These are phyloP conservation scores for Chaetorhynchus papuensis DNA, from an alignment of 2,113 vertebrate genomes.

Conservation along the genomic window DNA sequence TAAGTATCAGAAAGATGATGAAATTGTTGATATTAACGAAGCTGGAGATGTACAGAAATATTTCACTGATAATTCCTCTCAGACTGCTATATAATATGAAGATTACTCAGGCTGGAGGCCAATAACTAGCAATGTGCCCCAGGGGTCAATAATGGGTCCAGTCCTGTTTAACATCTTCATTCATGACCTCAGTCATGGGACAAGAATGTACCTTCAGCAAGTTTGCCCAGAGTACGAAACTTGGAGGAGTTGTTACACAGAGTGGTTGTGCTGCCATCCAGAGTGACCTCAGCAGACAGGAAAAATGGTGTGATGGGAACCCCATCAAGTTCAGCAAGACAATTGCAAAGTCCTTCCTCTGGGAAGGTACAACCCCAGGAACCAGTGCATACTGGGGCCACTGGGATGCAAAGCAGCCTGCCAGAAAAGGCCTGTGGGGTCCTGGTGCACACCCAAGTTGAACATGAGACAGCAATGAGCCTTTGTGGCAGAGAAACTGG, in stretches of 20 bases:
- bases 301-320: not conserved
- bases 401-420: not conserved
- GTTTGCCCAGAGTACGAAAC: not conserved
- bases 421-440: not conserved
- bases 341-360: not conserved
- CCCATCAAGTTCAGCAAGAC: not conserved
- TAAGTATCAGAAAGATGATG: not conserved
- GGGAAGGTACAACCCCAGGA: not conserved
- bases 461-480: not conserved
- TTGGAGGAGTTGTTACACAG: not conserved
- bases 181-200: not conserved
- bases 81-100: not conserved
- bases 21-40: not conserved
- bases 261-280: not conserved
- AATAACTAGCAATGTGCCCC: not conserved
- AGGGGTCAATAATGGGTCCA: not conserved
- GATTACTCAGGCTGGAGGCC: not conserved
- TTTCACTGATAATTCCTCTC: not conserved
- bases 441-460: not conserved
- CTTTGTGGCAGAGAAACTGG: not conserved
- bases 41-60: not conserved
- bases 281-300: not conserved
- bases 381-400: not conserved
- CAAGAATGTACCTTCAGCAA: not conserved
- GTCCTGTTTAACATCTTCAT: not conserved